Conservation (phyloP, 2,113 vertebrate genomes). For the Bungarus multicinctus region DNA sequence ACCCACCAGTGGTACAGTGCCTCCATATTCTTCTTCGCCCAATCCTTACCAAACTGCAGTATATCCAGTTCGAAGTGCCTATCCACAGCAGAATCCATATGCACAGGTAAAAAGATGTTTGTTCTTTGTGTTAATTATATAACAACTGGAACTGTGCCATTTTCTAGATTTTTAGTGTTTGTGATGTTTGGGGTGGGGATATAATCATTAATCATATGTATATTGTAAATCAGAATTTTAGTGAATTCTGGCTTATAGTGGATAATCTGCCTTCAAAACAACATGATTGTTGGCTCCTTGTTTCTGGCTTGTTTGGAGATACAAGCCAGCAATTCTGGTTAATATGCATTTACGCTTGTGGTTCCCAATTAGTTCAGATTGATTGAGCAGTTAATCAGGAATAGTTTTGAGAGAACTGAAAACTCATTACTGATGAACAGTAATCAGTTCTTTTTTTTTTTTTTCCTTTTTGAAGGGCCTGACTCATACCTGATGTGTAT, state of each 20-base stretch:
- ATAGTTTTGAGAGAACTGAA: background rate
- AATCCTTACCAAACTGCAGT: slow-evolving; percentile 90
- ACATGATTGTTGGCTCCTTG: background rate
- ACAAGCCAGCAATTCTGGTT: background rate
- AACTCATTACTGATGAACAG: background rate
- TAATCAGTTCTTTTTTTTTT: background rate
- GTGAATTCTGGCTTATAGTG: background rate
- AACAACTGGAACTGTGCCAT: background rate
- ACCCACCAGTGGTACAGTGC: slow-evolving; percentile 88
- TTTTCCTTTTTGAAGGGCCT: background rate
- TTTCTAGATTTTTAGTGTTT: background rate
- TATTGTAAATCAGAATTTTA: background rate
- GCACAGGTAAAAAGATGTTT: slow-evolving; percentile 79
- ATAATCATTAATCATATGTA: background rate
- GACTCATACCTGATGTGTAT: background rate
- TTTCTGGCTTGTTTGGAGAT: background rate
- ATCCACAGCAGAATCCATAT: slow-evolving; percentile 94
- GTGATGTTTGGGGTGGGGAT: background rate
- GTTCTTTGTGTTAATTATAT: background rate
- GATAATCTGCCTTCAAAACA: background rate
- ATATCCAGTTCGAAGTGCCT: slow-evolving; percentile 95
- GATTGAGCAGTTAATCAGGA: background rate
- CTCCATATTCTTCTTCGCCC: slow-evolving; percentile 90
- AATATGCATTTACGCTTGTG: background rate
- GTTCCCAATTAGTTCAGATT: background rate